phyloP scores from a whole-genome alignment of 2,888 invertebrate species.

The Penaeus monodon region DNA sequence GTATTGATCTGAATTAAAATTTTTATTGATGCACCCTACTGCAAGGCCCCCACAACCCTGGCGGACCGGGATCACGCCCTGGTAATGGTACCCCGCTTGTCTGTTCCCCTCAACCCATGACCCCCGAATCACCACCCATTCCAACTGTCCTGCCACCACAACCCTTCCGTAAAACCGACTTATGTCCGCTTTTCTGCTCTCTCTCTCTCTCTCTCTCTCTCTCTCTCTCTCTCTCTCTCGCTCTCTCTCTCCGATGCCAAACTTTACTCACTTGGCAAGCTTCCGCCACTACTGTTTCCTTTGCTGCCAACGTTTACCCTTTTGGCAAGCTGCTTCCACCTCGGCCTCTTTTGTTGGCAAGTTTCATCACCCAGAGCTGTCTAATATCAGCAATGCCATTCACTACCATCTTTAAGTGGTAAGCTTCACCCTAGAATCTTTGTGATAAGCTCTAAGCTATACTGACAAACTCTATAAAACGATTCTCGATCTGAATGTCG shows the following conservation, averaged over 20 bases:
- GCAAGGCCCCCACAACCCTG: too few species aligned
- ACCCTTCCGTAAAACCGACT: background rate
- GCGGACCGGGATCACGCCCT: too few species aligned
- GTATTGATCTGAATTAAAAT: slow-evolving; percentile 42
- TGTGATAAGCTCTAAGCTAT: too few species aligned
- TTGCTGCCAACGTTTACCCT: slow-evolving; percentile 44
- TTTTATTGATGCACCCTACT: slow-evolving; percentile 15
- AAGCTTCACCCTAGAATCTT: too few species aligned
- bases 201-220: slow-evolving; percentile 35
- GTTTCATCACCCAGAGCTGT: background rate
- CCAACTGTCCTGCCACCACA: background rate
- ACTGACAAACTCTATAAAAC: too few species aligned
- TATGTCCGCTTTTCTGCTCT: background rate
- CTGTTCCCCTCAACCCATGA: background rate
- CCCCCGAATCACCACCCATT: background rate
- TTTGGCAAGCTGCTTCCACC: slow-evolving; percentile 28
- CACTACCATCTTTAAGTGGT: background rate
- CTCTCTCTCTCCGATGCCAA: slow-evolving; percentile 28
- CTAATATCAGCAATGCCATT: background rate
- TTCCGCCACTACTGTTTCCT: slow-evolving; percentile 45
- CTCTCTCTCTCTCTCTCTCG: slow-evolving; percentile 41
- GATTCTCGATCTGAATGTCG: too few species aligned
- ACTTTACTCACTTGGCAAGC: slow-evolving; percentile 36
- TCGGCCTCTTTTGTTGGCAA: background rate
- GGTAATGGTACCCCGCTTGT: too few species aligned